phyloP scores from a whole-genome alignment of 2,797 vertebrate genomes.

The Gymnodraco acuticeps region DNA sequence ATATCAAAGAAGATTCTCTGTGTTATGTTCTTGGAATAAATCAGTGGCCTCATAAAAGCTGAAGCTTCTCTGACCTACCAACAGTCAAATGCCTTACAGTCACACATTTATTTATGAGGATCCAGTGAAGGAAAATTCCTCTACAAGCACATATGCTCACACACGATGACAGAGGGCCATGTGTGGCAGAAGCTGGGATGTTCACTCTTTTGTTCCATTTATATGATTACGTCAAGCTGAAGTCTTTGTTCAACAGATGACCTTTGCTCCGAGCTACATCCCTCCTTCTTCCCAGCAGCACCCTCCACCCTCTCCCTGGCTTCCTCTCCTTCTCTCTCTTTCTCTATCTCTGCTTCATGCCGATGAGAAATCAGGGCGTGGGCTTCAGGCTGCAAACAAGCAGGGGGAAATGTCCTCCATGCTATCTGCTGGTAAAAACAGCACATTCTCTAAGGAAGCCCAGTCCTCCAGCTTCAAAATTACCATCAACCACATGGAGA shows the following conservation, averaged over 20 bases:
- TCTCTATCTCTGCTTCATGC: conserved; percentile 13
- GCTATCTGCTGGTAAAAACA: conserved; percentile 8
- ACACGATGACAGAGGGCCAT: neutral
- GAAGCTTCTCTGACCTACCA: conserved; percentile 34
- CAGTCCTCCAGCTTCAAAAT: conserved; percentile 37
- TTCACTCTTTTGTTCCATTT: conserved; percentile 46
- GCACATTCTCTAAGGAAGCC: conserved; percentile 8
- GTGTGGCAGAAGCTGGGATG: conserved; percentile 25
- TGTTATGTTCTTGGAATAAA: conserved; percentile 56
- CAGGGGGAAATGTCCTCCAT: neutral
- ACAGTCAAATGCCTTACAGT: conserved; percentile 40
- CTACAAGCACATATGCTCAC: conserved; percentile 22
- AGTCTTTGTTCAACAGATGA: conserved; percentile 56
- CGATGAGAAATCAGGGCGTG: neutral
- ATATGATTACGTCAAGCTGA: conserved; percentile 39
- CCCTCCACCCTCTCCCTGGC: conserved; percentile 5
- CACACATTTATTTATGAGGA: conserved; percentile 31
- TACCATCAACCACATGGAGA: conserved; percentile 29
- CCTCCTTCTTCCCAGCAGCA: conserved; percentile 19
- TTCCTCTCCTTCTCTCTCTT: neutral
- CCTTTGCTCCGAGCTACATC: conserved; percentile 44
- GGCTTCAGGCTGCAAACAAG: conserved; percentile 2
- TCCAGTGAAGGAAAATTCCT: conserved; percentile 45
- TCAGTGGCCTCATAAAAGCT: conserved; percentile 46
- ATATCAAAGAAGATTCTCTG: conserved; percentile 25